Percentiles rank a stretch among this genome's conserved stretches.
These are phyloP conservation scores for Oceanodroma tethys DNA, from an alignment of 2,113 vertebrate genomes.

Conservation along the genomic window DNA sequence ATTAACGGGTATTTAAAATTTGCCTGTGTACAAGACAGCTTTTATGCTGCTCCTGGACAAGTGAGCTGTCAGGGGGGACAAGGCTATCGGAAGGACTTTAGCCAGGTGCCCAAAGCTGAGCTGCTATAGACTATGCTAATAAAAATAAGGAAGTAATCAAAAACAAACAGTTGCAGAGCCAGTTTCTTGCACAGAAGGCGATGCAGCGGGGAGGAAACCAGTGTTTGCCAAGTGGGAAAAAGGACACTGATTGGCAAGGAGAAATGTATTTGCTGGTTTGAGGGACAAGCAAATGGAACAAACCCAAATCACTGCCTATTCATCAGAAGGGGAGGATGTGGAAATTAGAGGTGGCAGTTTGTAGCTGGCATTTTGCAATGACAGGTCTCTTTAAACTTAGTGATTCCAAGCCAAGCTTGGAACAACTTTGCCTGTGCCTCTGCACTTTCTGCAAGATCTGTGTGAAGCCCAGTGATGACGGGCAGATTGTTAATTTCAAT, in stretches of 20 bases:
- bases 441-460: not conserved
- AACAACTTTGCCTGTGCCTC: not conserved
- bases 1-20: not conserved
- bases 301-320: not conserved
- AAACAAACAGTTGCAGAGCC: not conserved
- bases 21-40: not conserved
- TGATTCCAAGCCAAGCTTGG: not conserved
- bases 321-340: not conserved
- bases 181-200: not conserved
- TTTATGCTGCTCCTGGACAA: not conserved
- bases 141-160: not conserved
- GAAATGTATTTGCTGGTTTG: not conserved
- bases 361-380: not conserved
- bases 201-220: not conserved
- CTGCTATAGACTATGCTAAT: not conserved
- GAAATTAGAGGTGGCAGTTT: not conserved
- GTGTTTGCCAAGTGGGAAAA: not conserved
- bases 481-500: constrained; percentile 7
- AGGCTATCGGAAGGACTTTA: not conserved
- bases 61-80: not conserved
- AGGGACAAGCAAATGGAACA: not conserved
- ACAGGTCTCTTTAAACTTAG: not conserved
- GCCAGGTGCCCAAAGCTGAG: not conserved
- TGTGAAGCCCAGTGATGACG: not conserved
- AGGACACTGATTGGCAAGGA: not conserved